Base-by-base conservation (phyloP, 1,140 invertebrate species). In the Rhyacophila brunnea region DNA sequence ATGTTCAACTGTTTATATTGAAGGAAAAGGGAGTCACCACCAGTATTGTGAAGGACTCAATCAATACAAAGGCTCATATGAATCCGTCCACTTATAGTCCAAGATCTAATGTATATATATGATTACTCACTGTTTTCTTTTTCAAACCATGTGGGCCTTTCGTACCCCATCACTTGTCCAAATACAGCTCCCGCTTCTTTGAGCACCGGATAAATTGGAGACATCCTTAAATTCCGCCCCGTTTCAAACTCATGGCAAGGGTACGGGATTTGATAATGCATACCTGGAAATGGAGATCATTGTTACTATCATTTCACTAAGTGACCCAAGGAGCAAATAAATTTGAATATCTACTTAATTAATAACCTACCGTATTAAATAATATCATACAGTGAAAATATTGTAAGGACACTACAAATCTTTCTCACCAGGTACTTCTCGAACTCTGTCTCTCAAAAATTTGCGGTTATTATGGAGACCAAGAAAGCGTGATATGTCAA, bases 91-190 rank as follows among this genome's bases (percentile, higher is more conserved):
- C n/a, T n/a, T n/a, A n/a, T n/a, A n/a, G n/a, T n/a, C n/a, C n/a
- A n/a, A n/a, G n/a, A n/a, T n/a, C n/a, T n/a, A n/a, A n/a, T n/a
- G n/a, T n/a, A n/a, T n/a, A n/a, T n/a, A n/a, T n/a, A n/a, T n/a
- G n/a, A 46, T 7, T 46, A 62, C 70, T 71, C 70, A 86, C 85
- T 84, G 40, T 80, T 65, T 45, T 77, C 74, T 47, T 81, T 68
- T 58, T 92, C 86, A 77, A 98, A 99, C 85, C 92, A 99, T 34
- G 92, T 86, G 0, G 96, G 93, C 64, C 96, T 80, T 74, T 99
- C 97, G 73, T 99, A 99, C 1, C 96, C 96, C 94, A 99, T 98
- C 19, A 94, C 93, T 75, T 98, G 95, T 6, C 93, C 93, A 79
- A 99, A 99, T 9, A 96, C 88, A n/a, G 94, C 97, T 0, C 96